These are phyloP conservation scores for Druceiella hillmani DNA, from an alignment of 2,888 invertebrate genomes.

Conservation along the genomic window DNA sequence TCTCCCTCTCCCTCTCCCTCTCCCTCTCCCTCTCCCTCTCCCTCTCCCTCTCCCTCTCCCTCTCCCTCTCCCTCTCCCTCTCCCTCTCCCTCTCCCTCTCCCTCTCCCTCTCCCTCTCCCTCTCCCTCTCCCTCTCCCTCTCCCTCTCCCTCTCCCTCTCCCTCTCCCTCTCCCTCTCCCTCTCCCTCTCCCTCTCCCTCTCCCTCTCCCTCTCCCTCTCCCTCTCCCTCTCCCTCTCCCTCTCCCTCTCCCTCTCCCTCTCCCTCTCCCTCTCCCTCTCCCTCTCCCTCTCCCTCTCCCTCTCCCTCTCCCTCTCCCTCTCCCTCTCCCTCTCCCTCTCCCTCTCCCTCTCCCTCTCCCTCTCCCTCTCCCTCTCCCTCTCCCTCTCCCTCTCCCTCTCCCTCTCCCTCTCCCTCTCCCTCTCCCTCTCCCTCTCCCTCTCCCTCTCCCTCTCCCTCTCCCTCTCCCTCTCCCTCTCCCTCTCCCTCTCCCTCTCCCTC, in stretches of 20 bases:
- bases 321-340: slow-evolving; percentile 1
- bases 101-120: slow-evolving; percentile 1
- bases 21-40: slow-evolving; percentile 1
- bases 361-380: slow-evolving; percentile 1
- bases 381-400: slow-evolving; percentile 1
- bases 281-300: slow-evolving; percentile 1
- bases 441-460: slow-evolving; percentile 1
- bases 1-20: slow-evolving; percentile 1
- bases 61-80: not conserved
- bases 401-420: slow-evolving; percentile 1
- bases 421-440: slow-evolving; percentile 1
- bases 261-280: slow-evolving; percentile 1
- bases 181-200: slow-evolving; percentile 1
- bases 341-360: slow-evolving; percentile 1
- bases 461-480: slow-evolving; percentile 1
- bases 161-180: slow-evolving; percentile 1
- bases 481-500: slow-evolving; percentile 1
- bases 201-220: slow-evolving; percentile 1
- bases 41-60: not conserved
- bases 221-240: slow-evolving; percentile 1
- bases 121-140: slow-evolving; percentile 1
- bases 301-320: slow-evolving; percentile 1
- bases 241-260: slow-evolving; percentile 1
- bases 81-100: slow-evolving; percentile 1
- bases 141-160: slow-evolving; percentile 1